Evolutionary conservation across 2,888 invertebrate genomes (phyloP).

Genomic region (Trichogramma evanescens): DNA sequence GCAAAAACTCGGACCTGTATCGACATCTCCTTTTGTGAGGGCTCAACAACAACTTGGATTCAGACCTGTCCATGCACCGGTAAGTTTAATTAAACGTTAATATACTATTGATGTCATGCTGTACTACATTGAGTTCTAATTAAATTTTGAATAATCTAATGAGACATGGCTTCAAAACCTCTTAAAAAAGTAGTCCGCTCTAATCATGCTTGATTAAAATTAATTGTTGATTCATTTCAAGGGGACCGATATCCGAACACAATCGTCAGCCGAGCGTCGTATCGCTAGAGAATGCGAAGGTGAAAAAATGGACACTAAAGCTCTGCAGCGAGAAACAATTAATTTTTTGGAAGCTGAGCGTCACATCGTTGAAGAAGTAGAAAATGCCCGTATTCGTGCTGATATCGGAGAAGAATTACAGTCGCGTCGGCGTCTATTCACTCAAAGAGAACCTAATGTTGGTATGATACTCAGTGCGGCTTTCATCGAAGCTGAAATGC

Average conservation of each 20-base stretch:
- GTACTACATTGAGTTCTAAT: too few relatives aligned
- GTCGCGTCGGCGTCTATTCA: slow-evolving; percentile 30
- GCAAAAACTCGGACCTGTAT: slow-evolving; percentile 43
- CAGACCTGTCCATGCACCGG: slow-evolving; percentile 17
- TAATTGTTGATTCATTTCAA: not conserved
- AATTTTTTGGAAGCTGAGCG: slow-evolving; percentile 37
- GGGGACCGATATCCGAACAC: slow-evolving; percentile 31
- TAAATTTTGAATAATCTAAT: too few relatives aligned
- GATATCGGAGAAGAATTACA: slow-evolving; percentile 28
- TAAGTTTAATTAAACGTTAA: not conserved
- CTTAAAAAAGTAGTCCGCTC: too few relatives aligned
- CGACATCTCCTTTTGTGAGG: slow-evolving; percentile 43
- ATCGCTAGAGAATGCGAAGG: slow-evolving; percentile 34
- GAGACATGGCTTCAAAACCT: too few relatives aligned
- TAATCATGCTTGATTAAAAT: too few relatives aligned
- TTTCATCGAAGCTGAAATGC: slow-evolving; percentile 40
- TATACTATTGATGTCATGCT: not conserved
- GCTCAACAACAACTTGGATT: slow-evolving; percentile 42
- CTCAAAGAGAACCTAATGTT: slow-evolving; percentile 31
- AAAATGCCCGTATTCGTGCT: slow-evolving; percentile 33
- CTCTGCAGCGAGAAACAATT: slow-evolving; percentile 33
- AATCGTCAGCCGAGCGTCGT: slow-evolving; percentile 42
- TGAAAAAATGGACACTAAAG: slow-evolving; percentile 27
- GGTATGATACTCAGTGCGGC: slow-evolving; percentile 37
- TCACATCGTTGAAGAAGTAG: slow-evolving; percentile 33